phyloP scores from a whole-genome alignment of 92 coral and sea anemone genomes.

The Porites evermanni region DNA sequence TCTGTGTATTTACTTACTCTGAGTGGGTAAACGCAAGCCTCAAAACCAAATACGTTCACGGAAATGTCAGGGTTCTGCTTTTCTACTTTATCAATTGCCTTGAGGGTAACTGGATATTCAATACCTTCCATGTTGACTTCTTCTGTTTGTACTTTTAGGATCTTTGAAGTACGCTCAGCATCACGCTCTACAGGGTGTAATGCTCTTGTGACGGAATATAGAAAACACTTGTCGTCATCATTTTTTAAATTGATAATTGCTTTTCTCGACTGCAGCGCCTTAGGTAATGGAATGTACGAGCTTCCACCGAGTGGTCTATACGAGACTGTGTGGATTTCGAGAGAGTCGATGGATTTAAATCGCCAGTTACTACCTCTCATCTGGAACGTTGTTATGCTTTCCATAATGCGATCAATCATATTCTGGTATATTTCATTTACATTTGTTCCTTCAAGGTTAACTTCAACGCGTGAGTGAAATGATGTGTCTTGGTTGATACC shows the following conservation, averaged over 20 bases:
- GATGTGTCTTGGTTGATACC: background rate
- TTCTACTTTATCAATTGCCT: background rate
- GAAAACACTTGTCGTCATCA: background rate
- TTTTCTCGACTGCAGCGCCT: background rate
- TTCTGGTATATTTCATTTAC: background rate
- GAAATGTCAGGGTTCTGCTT: background rate
- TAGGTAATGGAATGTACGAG: background rate
- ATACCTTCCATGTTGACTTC: background rate
- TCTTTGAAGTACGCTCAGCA: background rate
- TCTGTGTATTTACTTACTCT: background rate
- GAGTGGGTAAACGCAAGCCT: background rate
- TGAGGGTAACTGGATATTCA: background rate
- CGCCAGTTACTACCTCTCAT: background rate
- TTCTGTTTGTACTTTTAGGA: background rate
- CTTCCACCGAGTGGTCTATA: background rate
- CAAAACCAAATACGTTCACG: background rate
- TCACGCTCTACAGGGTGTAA: background rate
- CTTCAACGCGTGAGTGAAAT: background rate
- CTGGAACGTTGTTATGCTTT: background rate
- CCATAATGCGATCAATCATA: background rate
- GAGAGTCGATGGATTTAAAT: background rate
- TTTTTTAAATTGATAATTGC: background rate
- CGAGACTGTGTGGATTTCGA: background rate
- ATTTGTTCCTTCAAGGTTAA: background rate
- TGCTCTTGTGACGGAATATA: background rate